Percentiles rank a stretch among this genome's conserved stretches.
These are phyloP conservation scores for Cichlasoma orientale DNA, from an alignment of 2,797 vertebrate species.

Conservation along the genomic window DNA sequence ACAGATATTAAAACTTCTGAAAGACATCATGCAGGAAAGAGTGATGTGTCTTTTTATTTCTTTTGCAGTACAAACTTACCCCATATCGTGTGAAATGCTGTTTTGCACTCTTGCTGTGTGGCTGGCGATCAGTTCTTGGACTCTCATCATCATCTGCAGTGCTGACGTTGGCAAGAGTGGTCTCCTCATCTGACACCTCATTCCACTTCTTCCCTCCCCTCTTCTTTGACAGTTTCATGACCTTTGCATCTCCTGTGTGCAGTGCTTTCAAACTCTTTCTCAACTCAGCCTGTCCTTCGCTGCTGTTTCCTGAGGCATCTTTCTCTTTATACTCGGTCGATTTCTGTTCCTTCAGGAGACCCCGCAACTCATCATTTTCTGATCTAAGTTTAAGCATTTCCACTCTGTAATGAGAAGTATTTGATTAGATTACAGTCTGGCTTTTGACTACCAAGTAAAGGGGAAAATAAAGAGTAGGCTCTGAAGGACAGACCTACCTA, in stretches of 20 bases:
- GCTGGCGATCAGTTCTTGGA: slow-evolving; percentile 23
- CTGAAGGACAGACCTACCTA: slow-evolving; percentile 78
- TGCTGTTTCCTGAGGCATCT: slow-evolving; percentile 76
- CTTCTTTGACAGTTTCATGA: slow-evolving; percentile 73
- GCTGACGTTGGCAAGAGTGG: slow-evolving; percentile 51
- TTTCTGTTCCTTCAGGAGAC: slow-evolving; percentile 77
- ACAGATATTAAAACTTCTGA: slow-evolving; percentile 3
- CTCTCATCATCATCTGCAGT: slow-evolving; percentile 57
- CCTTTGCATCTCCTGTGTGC: slow-evolving; percentile 74
- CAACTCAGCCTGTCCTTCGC: slow-evolving; percentile 78
- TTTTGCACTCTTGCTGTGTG: slow-evolving; percentile 37
- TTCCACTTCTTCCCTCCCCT: slow-evolving; percentile 63
- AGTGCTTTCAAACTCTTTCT: slow-evolving; percentile 77
- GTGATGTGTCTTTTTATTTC: background rate
- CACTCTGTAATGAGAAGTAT: slow-evolving; percentile 63
- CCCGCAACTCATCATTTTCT: slow-evolving; percentile 71
- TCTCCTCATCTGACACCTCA: slow-evolving; percentile 29
- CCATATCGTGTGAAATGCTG: slow-evolving; percentile 53
- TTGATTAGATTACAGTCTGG: background rate
- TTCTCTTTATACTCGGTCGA: slow-evolving; percentile 76
- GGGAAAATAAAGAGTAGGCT: background rate
- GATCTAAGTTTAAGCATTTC: slow-evolving; percentile 66
- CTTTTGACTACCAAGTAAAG: background rate
- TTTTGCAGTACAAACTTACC: slow-evolving; percentile 54
- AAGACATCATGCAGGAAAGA: background rate